Evolutionary conservation across 2,888 invertebrate genomes (phyloP).

Genomic region (Tillus elongatus): DNA sequence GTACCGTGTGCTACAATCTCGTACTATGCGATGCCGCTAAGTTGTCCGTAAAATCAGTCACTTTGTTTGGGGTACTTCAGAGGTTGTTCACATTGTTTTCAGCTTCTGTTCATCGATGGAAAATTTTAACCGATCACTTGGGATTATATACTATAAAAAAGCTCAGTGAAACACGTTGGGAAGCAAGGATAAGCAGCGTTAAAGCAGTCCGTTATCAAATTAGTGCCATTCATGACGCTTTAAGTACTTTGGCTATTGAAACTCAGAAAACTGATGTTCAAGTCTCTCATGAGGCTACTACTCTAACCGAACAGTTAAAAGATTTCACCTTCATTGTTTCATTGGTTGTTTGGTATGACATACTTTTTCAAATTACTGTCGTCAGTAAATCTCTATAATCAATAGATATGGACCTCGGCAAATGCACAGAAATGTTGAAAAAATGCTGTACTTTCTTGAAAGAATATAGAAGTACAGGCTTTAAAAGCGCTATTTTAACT

Average conservation of each 20-base stretch:
- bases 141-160: constrained; percentile 24
- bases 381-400: too few species aligned
- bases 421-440: too few species aligned
- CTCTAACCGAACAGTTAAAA: too few species aligned
- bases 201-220: constrained; percentile 22
- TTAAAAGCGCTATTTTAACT: constrained; percentile 20
- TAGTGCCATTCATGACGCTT: too few species aligned
- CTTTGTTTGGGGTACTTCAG: constrained; percentile 30
- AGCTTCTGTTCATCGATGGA: constrained; percentile 25
- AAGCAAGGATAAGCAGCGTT: constrained; percentile 25
- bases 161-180: constrained; percentile 27
- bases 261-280: too few species aligned
- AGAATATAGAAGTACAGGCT: constrained; percentile 22
- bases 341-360: constrained; percentile 29
- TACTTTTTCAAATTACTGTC: too few species aligned
- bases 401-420: too few species aligned
- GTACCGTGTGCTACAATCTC: constrained; percentile 17
- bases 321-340: too few species aligned
- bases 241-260: constrained; percentile 23
- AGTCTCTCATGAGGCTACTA: too few species aligned
- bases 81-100: constrained; percentile 23
- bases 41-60: constrained; percentile 26
- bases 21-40: constrained; percentile 18
- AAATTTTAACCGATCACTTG: constrained; percentile 27
- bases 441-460: too few species aligned